Conservation (phyloP, 1,140 invertebrate species). For the Zaprionus nigranus region DNA sequence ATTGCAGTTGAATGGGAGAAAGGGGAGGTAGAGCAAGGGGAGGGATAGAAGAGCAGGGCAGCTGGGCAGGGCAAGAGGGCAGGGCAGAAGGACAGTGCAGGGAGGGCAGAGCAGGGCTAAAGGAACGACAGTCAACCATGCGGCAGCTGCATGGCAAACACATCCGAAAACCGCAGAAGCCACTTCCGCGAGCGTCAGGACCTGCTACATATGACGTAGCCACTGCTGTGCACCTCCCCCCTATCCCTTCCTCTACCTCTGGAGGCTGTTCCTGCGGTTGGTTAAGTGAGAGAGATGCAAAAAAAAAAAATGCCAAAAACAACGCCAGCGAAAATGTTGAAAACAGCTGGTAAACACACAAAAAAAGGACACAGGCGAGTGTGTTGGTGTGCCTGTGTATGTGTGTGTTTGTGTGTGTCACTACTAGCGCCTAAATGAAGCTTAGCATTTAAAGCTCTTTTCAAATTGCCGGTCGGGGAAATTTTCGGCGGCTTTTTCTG, state of each 20-base stretch:
- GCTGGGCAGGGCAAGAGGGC: not conserved
- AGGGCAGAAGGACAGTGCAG: not conserved
- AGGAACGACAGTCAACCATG: not conserved
- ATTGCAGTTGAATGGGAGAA: conserved; percentile 17
- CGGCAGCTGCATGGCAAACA: conserved; percentile 61
- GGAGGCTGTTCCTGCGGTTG: conserved; percentile 25
- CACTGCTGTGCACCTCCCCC: conserved; percentile 1
- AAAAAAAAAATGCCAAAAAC: conserved; percentile 40
- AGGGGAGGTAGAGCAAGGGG: not conserved
- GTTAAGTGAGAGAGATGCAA: conserved; percentile 18
- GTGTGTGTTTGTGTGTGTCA: conserved; percentile 23
- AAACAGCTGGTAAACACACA: conserved; percentile 73
- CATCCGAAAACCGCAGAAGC: conserved; percentile 70
- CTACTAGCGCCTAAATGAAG: conserved; percentile 67
- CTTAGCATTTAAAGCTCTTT: conserved; percentile 79
- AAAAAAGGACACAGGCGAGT: conserved; percentile 55
- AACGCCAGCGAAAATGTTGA: conserved; percentile 68
- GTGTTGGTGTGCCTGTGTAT: conserved; percentile 29
- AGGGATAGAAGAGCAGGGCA: not conserved
- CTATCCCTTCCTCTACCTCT: not conserved
- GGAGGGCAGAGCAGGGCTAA: not conserved
- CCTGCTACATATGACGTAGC: conserved; percentile 38
- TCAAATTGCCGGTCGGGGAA: conserved; percentile 62
- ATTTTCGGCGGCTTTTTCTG: conserved; percentile 51
- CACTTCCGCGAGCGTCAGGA: conserved; percentile 68